Evolutionary conservation across 2,888 invertebrate genomes (phyloP).

Genomic region (Chesias legatella): DNA sequence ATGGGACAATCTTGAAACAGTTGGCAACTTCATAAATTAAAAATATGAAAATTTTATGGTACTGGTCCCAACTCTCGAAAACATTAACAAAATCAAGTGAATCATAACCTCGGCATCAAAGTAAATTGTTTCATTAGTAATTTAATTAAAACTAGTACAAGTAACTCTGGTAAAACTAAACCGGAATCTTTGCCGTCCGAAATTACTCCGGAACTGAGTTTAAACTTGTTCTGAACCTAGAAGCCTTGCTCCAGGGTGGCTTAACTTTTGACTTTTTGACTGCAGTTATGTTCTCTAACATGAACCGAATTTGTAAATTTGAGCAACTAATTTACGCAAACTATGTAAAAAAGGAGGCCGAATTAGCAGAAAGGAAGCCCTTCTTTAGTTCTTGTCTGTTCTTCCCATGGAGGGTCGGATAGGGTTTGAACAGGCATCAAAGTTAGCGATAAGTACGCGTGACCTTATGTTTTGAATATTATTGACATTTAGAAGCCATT

Average conservation of each 20-base stretch:
- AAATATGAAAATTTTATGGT: constrained; percentile 6
- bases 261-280: constrained; percentile 56
- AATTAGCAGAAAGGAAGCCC: too few species aligned
- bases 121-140: constrained; percentile 46
- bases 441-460: too few species aligned
- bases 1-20: too few species aligned
- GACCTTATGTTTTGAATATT: too few species aligned
- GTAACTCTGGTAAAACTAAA: constrained; percentile 55
- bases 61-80: constrained; percentile 18
- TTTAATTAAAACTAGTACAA: constrained; percentile 58
- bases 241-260: constrained; percentile 40
- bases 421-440: too few species aligned
- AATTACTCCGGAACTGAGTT: constrained; percentile 48
- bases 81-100: constrained; percentile 24
- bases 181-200: constrained; percentile 52
- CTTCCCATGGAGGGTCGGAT: too few species aligned
- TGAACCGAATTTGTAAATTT: too few species aligned
- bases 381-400: too few species aligned
- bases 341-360: too few species aligned
- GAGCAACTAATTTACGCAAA: too few species aligned
- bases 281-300: constrained; percentile 33
- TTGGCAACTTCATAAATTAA: constrained; percentile 3
- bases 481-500: too few species aligned
- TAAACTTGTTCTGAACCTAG: constrained; percentile 42
- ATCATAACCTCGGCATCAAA: constrained; percentile 30